Conservation (phyloP, 1,140 invertebrate genomes). For the Nephila pilipes region DNA sequence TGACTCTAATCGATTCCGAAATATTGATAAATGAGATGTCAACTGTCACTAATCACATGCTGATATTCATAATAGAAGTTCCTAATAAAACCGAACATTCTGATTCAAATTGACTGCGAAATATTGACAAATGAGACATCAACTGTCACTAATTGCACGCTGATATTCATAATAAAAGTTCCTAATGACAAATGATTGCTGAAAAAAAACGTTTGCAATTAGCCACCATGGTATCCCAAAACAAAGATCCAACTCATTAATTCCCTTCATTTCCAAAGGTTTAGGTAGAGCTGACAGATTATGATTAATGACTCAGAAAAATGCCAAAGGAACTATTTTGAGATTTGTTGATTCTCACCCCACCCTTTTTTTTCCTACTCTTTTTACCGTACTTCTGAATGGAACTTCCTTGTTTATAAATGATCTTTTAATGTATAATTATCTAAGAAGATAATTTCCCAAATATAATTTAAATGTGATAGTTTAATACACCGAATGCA, state of each 20-base stretch:
- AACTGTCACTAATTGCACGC: neutral
- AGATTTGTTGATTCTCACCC: neutral
- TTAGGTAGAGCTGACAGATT: neutral
- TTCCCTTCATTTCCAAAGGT: neutral
- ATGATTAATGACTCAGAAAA: neutral
- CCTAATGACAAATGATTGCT: neutral
- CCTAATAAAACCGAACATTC: neutral
- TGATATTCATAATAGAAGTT: too few relatives aligned
- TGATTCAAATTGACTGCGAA: neutral
- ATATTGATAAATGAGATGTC: too few relatives aligned
- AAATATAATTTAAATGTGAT: too few relatives aligned
- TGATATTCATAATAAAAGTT: neutral
- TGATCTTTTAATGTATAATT: too few relatives aligned
- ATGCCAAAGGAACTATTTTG: neutral
- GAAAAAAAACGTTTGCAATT: neutral
- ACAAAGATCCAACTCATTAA: neutral
- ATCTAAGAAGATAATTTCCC: too few relatives aligned
- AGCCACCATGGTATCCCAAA: neutral
- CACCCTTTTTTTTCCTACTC: too few relatives aligned
- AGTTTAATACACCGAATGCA: too few relatives aligned
- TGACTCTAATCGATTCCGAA: too few relatives aligned
- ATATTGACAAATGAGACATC: slow-evolving; percentile 23
- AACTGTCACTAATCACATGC: too few relatives aligned
- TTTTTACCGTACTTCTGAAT: too few relatives aligned
- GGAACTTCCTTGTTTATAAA: too few relatives aligned